phyloP scores from a whole-genome alignment of 2,113 vertebrate species.

The Neotragus moschatus region DNA sequence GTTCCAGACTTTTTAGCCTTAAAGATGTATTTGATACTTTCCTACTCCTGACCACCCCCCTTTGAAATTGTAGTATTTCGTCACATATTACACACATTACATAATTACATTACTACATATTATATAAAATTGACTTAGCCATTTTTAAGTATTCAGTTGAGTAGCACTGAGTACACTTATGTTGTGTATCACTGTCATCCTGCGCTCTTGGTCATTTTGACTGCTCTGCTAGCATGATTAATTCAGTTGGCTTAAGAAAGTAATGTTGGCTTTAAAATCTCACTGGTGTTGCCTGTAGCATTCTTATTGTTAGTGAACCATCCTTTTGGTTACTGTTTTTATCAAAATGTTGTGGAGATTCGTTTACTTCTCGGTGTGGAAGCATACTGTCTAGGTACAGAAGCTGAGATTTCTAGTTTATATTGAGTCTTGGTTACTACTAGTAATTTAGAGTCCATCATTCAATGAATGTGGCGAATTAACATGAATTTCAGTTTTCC shows the following conservation, averaged over 20 bases:
- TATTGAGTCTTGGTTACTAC: background rate
- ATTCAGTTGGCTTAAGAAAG: too few relatives aligned
- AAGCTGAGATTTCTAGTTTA: constrained; percentile 13
- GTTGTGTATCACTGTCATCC: background rate
- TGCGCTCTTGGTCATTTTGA: background rate
- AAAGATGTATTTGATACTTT: background rate
- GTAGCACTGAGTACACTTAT: background rate
- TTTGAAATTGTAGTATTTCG: background rate
- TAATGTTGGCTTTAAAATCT: background rate
- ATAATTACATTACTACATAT: background rate
- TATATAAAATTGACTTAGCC: background rate
- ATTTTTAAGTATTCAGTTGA: background rate
- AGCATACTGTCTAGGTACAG: background rate
- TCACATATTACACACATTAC: background rate
- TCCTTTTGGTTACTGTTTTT: background rate
- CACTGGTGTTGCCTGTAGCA: background rate
- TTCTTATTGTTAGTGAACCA: background rate
- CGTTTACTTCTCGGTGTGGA: background rate
- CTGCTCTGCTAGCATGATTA: background rate
- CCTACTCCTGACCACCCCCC: background rate
- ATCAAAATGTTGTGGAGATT: background rate
- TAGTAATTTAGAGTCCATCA: background rate
- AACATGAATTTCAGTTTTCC: background rate
- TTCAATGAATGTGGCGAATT: background rate
- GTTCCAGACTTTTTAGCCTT: background rate